Evolutionary conservation across 2,113 vertebrate species (phyloP), one percentile per base, ranked within the genome.

Genomic region (Amphiprion percula): DNA sequence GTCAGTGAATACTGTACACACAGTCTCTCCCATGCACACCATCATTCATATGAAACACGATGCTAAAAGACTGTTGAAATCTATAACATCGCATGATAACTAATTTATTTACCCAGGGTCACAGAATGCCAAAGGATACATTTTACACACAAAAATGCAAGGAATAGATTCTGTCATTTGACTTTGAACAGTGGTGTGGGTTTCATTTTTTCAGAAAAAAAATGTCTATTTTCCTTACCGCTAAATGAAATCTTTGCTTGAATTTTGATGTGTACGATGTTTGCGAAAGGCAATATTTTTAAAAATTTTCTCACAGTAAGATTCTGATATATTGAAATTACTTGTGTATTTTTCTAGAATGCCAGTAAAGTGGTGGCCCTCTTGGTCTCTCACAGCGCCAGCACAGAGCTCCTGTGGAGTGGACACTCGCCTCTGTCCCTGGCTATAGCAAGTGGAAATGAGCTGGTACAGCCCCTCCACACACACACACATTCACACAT

Each of bases 381-480:
- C 41, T 93, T 98, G 8, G 93, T 98, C 11, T 88, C 80, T 26
- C 95, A 96, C 74, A 87, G 86, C 39, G 95, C 96, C 21, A 90
- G 91, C n/a, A 93, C 94, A 67, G 92, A 94, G 76, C 33, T 86
- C 9, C 82, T 98, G 71, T 98, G 97, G 96, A 96, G 95, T 0
- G 95, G 96, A 44, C 97, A 97, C 90, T 97, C 97, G 4, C 95
- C 97, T 0, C 95, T 98, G 23, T 98, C 97, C 4, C 79, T 97
- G 82, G 94, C 96, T 50, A 95, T 98, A 10, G 94, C 95, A 58
- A 95, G 93, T 19, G 96, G 96, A 73, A 98, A 98, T 4, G 91
- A 96, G 59, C 80, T 95, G 94, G 97, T 97, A 85, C 85, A 0
- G 17, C 10, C 4, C 19, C 2, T 0, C 16, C 23, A 23, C 12